Conservation (phyloP, 2,113 vertebrate genomes). For the Syrmaticus mikado region DNA sequence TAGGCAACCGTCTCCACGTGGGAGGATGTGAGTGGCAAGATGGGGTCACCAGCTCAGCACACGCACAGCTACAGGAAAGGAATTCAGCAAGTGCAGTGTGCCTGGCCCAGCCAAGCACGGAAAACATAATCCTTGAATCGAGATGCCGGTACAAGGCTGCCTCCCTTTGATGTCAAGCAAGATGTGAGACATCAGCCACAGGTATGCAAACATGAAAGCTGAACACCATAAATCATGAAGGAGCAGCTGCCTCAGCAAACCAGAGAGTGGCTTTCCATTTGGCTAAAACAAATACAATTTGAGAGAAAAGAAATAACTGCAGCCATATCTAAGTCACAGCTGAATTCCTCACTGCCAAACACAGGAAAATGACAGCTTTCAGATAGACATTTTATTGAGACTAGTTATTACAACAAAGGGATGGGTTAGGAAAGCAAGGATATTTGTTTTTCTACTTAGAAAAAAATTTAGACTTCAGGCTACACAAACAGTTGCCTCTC, state of each 20-base stretch:
- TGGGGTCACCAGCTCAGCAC: fast-evolving
- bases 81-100: background rate
- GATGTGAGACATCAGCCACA: constrained; percentile 38
- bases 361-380: background rate
- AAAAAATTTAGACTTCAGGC: background rate
- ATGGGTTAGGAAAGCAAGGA: background rate
- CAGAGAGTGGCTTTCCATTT: background rate
- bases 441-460: background rate
- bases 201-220: constrained; percentile 40
- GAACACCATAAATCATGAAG: background rate
- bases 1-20: background rate
- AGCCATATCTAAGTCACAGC: background rate
- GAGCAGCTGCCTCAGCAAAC: constrained; percentile 9
- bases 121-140: background rate
- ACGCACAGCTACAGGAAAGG: fast-evolving
- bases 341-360: background rate
- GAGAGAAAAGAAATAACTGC: constrained; percentile 9
- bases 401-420: background rate
- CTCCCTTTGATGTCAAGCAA: constrained; percentile 49
- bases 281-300: constrained; percentile 2
- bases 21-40: background rate
- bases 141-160: background rate
- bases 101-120: background rate
- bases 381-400: background rate
- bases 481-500: background rate